Base-by-base conservation (phyloP, 2,113 vertebrate species). In the Rhynchomys soricoides region DNA sequence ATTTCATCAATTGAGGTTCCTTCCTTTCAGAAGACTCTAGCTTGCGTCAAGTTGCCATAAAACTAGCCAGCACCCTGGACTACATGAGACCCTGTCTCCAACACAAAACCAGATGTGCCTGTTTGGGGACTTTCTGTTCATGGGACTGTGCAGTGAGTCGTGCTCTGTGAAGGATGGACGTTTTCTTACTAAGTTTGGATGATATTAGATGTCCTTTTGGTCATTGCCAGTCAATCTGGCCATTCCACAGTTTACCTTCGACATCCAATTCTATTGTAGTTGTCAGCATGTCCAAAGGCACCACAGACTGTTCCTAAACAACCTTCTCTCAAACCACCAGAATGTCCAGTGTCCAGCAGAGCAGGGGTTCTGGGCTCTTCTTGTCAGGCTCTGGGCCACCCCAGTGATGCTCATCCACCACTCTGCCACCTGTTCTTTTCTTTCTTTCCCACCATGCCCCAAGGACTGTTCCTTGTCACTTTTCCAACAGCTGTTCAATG, bases 381-480 rank as follows among this genome's bases (percentile, higher is more conserved):
- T 45, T 31, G 1, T 0, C 43, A 24, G 70, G 50, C 29, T 31
- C 7, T 6, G 8, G 1, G 50, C 24, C 22, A 16, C 57, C 9
- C 1, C 22, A 2, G 0, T 16, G 1, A 21, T 9, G 0, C 3
- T 34, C 26, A 2, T 8, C 57, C 26, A 50, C 15, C 6, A 5
- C 3, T 3, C 34, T 8, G 48, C 7, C 21, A 0, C 3, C 1
- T 1, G 0, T 0, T n/a, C 1, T 37, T 50, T 74, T 66, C 31
- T 89, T 90, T 74, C 24, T 34, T 68, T 68, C 43, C 43, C 19
- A 68, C 48, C 19, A 16, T 7, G 19, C 24, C 11, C 17, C 11
- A 57, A 22, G 24, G n/a, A 9, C 22, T 43, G 6, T 34, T 37
- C 52, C 19, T 26, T 64, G 57, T 22, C 5, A 19, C 40, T 40